Conservation (phyloP, 2,888 invertebrate species). For the Ochlodes sylvanus region DNA sequence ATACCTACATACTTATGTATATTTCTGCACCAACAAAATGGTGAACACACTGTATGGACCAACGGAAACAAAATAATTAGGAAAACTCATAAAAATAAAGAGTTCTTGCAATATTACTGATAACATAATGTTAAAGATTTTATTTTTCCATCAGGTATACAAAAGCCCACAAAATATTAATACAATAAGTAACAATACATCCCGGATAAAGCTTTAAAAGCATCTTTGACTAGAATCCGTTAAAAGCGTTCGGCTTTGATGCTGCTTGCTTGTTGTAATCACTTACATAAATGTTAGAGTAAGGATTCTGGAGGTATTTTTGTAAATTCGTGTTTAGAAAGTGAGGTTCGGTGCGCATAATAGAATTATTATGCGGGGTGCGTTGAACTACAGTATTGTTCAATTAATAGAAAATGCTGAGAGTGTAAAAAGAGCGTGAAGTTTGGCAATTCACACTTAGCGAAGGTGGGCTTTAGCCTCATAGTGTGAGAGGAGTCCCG, state of each 20-base stretch:
- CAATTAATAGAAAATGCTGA: too few relatives aligned
- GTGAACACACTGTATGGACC: too few relatives aligned
- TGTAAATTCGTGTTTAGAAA: background rate
- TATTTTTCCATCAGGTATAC: background rate
- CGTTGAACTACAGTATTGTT: too few relatives aligned
- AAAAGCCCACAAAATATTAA: background rate
- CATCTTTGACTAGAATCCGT: constrained; percentile 29
- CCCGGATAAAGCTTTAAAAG: constrained; percentile 16
- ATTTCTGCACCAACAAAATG: too few relatives aligned
- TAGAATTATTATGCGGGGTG: too few relatives aligned
- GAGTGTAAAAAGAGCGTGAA: too few relatives aligned
- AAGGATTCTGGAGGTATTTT: background rate
- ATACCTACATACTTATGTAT: too few relatives aligned
- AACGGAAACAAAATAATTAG: too few relatives aligned
- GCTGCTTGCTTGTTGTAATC: constrained; percentile 15
- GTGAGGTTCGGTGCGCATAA: background rate
- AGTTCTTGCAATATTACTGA: background rate
- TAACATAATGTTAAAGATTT: background rate
- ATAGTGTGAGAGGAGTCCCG: too few relatives aligned
- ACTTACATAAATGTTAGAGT: constrained; percentile 10
- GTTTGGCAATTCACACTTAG: too few relatives aligned
- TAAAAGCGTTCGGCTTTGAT: constrained; percentile 31
- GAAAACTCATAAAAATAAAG: too few relatives aligned
- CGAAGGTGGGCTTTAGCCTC: too few relatives aligned
- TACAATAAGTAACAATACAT: background rate